Evolutionary conservation across 1,140 invertebrate genomes (phyloP).

Genomic region (Drosophila malerkotliana): DNA sequence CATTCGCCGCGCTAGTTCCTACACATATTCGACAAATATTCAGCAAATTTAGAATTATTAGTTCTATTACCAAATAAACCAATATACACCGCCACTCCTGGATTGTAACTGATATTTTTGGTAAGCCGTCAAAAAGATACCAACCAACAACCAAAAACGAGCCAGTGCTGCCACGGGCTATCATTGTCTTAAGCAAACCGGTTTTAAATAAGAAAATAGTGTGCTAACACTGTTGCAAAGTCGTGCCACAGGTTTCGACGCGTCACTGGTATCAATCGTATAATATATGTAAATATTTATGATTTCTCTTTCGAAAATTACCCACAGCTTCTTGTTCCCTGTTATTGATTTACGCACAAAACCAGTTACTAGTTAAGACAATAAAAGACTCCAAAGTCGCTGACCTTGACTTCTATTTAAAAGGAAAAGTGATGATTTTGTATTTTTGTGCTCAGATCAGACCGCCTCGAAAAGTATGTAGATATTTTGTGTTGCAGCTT

Average conservation of each 20-base stretch:
- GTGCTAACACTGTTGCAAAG: conserved; percentile 9
- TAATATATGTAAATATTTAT: conserved; percentile 60
- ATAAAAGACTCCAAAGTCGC: conserved; percentile 9
- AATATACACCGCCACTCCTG: background rate
- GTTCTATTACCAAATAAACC: background rate
- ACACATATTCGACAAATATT: too few species aligned
- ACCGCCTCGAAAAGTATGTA: conserved; percentile 14
- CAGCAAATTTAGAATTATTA: too few species aligned
- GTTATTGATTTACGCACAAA: conserved; percentile 7
- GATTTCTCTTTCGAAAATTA: conserved; percentile 58
- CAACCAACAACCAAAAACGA: background rate
- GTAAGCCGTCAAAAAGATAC: background rate
- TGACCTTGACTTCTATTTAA: conserved; percentile 75
- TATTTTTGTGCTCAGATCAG: conserved; percentile 48
- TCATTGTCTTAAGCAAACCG: conserved; percentile 51
- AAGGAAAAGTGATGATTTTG: conserved; percentile 69
- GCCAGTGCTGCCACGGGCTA: background rate
- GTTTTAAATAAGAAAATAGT: conserved; percentile 63
- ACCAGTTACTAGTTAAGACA: conserved; percentile 33
- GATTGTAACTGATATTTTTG: background rate
- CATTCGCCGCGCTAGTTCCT: too few species aligned
- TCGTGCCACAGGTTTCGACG: conserved; percentile 45
- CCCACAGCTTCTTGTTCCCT: conserved; percentile 7
- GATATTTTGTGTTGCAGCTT: background rate
- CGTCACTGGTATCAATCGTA: conserved; percentile 46